These are phyloP conservation scores for Leptopilina boulardi DNA, from an alignment of 1,140 invertebrate genomes.

Conservation along the genomic window DNA sequence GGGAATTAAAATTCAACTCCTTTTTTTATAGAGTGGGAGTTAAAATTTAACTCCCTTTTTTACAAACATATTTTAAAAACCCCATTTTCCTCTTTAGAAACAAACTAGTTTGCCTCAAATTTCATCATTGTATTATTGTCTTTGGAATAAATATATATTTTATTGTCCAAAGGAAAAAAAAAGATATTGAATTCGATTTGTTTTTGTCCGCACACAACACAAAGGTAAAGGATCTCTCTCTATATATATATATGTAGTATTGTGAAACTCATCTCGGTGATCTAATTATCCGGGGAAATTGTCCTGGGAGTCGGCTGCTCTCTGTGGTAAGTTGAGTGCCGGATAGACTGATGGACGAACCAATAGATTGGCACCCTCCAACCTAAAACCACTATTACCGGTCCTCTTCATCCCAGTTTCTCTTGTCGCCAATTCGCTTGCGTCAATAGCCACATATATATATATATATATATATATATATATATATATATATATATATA, in stretches of 20 bases:
- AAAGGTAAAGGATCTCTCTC: conserved; percentile 21
- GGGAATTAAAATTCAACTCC: too few relatives aligned
- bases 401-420: conserved; percentile 22
- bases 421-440: conserved; percentile 31
- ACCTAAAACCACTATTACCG: conserved; percentile 31
- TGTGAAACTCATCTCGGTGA: conserved; percentile 57
- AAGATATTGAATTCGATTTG: conserved; percentile 10
- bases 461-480: not conserved
- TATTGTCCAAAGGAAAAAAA: not conserved
- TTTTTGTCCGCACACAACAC: not conserved
- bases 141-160: not conserved
- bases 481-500: not conserved
- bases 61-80: too few relatives aligned
- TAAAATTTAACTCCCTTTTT: too few relatives aligned
- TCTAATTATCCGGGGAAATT: conserved; percentile 64
- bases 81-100: too few relatives aligned
- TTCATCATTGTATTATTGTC: too few relatives aligned
- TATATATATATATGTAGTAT: conserved; percentile 37
- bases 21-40: too few relatives aligned
- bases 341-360: conserved; percentile 39
- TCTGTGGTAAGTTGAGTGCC: conserved; percentile 36
- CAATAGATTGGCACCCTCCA: conserved; percentile 27
- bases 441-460: not conserved
- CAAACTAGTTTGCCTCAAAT: too few relatives aligned
- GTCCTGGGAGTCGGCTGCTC: conserved; percentile 55